Evolutionary conservation across 1,140 invertebrate genomes (phyloP).

Genomic region (Leucophenga varia): DNA sequence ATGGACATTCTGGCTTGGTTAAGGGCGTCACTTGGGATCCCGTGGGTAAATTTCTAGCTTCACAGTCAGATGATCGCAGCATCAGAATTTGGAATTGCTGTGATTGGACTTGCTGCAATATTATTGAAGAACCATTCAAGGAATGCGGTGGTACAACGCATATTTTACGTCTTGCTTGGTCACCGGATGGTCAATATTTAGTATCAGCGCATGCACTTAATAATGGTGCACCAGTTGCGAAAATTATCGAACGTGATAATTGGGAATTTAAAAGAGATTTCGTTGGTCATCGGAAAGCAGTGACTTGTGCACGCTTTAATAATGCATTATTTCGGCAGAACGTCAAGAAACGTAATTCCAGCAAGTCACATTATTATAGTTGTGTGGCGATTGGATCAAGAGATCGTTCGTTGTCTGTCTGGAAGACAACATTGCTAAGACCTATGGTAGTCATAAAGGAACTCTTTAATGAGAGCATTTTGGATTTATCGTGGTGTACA

Average conservation of each 20-base stretch:
- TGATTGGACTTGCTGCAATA: slow-evolving; percentile 85
- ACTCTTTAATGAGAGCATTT: slow-evolving; percentile 81
- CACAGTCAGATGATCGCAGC: slow-evolving; percentile 93
- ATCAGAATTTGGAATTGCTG: slow-evolving; percentile 89
- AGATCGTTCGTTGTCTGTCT: slow-evolving; percentile 89
- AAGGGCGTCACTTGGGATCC: slow-evolving; percentile 98
- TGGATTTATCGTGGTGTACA: slow-evolving; percentile 82
- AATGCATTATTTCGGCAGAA: slow-evolving; percentile 21
- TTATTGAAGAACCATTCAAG: slow-evolving; percentile 85
- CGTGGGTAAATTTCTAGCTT: slow-evolving; percentile 89
- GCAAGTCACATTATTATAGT: slow-evolving; percentile 76
- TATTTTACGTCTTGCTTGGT: slow-evolving; percentile 91
- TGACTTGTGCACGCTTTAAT: slow-evolving; percentile 78
- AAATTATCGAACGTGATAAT: slow-evolving; percentile 84
- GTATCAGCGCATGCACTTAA: slow-evolving; percentile 97
- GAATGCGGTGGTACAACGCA: slow-evolving; percentile 92
- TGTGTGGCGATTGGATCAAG: slow-evolving; percentile 89
- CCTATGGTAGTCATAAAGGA: slow-evolving; percentile 90
- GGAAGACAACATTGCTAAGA: slow-evolving; percentile 85
- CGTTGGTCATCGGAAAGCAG: slow-evolving; percentile 93
- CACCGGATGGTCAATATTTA: slow-evolving; percentile 92
- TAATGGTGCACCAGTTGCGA: slow-evolving; percentile 88
- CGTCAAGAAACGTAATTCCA: slow-evolving; percentile 15
- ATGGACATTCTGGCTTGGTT: slow-evolving; percentile 88
- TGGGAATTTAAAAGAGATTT: slow-evolving; percentile 92